Evolutionary conservation across 2,797 vertebrate species (phyloP), one percentile per base, ranked within the genome.

Genomic region (Semaprochilodus insignis): DNA sequence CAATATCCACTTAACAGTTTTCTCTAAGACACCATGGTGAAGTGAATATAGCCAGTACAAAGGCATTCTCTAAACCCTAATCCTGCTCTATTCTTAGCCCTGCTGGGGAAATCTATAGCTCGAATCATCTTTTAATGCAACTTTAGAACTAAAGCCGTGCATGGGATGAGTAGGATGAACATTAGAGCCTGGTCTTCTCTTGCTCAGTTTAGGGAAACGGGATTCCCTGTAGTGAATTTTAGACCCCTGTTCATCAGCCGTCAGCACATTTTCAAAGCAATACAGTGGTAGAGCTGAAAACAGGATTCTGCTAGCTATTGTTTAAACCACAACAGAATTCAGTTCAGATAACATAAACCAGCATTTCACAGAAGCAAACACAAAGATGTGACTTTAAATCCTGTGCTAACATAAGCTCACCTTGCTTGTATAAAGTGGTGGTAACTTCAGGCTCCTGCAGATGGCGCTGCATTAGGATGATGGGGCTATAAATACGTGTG

Each of bases 211-310:
- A 19, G 66, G 1, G 6, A 5, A 40, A 67, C 4, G 78, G 91
- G 90, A 88, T 88, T 92, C 81, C 66, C 74, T 80, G 69, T 81
- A 82, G 67, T 80, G 88, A 86, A 82, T 57, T 51, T 80, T 87
- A 83, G 86, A 84, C 91, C 92, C 88, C 88, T 89, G 89, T 88
- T 88, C 40, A 19, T 84, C 81, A 81, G 55, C 81, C 84, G 78
- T 87, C 88, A 85, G 79, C 85, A 82, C 82, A 77, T 14, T 40
- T 51, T 31, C 13, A 65, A 34, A 52, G 15, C 17, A 16, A 21
- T 55, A 73, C 2, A 17, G 51, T 31, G 13, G 19, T 44, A 55
- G 44, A 65, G 21, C 27, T 65, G 62, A 67, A 5, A 1, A 48
- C 44, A 48, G 44, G 57, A 60, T 63, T 16, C 31, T 66, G 21